A percentile compares a stretch with the other conserved stretches of the same genome.
Conservation (phyloP, 2,113 vertebrate species). For the Platanista minor region DNA sequence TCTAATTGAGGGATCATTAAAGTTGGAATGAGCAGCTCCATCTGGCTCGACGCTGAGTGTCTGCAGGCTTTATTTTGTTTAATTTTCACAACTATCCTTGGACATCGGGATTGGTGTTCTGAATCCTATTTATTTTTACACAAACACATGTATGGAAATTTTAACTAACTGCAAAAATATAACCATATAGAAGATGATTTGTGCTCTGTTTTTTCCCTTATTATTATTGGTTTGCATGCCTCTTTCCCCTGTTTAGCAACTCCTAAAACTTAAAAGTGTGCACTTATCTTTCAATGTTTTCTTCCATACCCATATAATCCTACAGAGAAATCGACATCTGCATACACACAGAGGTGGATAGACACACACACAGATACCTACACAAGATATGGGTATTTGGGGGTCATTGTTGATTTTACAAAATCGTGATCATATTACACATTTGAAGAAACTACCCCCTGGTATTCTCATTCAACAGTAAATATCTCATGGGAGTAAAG, state of each 20-base stretch:
- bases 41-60: neutral
- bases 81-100: neutral
- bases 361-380: fast-evolving
- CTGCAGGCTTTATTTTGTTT: neutral
- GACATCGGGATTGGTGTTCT: neutral
- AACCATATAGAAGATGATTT: too few species aligned
- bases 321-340: fast-evolving
- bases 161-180: neutral
- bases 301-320: fast-evolving
- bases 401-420: neutral
- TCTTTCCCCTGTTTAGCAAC: neutral
- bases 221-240: neutral
- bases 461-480: neutral
- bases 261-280: neutral
- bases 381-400: neutral
- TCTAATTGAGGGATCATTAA: neutral
- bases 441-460: neutral
- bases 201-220: neutral
- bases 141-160: neutral
- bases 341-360: fast-evolving
- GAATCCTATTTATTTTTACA: neutral
- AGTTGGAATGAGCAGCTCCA: neutral
- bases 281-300: neutral
- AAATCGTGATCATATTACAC: neutral
- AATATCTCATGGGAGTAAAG: neutral